These are phyloP conservation scores for Pectinophora gossypiella DNA, from an alignment of 1,140 invertebrate species.

Conservation along the genomic window DNA sequence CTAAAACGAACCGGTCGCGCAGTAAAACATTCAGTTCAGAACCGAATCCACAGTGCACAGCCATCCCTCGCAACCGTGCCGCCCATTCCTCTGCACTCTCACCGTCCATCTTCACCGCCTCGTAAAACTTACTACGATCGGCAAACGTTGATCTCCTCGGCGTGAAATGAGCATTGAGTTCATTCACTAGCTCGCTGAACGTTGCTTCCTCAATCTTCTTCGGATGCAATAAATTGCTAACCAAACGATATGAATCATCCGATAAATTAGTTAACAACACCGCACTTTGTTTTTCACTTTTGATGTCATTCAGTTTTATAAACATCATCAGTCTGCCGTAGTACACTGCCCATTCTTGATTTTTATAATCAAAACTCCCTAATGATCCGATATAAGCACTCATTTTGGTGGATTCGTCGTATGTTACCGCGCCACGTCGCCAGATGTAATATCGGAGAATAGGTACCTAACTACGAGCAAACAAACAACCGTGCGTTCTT, in stretches of 20 bases:
- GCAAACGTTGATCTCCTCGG: too few relatives aligned
- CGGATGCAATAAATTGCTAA: background rate
- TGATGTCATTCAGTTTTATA: constrained; percentile 1
- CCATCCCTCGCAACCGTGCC: constrained; percentile 26
- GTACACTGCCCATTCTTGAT: background rate
- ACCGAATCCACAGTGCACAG: too few relatives aligned
- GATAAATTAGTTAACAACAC: background rate
- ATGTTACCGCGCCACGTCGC: too few relatives aligned
- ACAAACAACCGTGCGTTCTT: too few relatives aligned
- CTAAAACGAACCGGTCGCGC: too few relatives aligned
- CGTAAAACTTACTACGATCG: constrained; percentile 1
- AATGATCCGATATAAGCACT: background rate
- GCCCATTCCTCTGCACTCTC: constrained; percentile 18
- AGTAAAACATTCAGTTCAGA: too few relatives aligned
- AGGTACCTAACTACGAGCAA: too few relatives aligned
- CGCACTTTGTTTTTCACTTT: background rate
- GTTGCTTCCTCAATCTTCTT: background rate
- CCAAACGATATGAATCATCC: background rate
- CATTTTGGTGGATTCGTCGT: too few relatives aligned
- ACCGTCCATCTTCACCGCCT: background rate
- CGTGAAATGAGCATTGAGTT: constrained; percentile 6
- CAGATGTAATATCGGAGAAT: too few relatives aligned
- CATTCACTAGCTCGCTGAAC: background rate
- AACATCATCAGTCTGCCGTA: too few relatives aligned
- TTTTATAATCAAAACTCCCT: constrained; percentile 5